Evolutionary conservation across 2,888 invertebrate species (phyloP), one percentile per base, ranked within the genome.

Genomic region (Allolobophora icterica): DNA sequence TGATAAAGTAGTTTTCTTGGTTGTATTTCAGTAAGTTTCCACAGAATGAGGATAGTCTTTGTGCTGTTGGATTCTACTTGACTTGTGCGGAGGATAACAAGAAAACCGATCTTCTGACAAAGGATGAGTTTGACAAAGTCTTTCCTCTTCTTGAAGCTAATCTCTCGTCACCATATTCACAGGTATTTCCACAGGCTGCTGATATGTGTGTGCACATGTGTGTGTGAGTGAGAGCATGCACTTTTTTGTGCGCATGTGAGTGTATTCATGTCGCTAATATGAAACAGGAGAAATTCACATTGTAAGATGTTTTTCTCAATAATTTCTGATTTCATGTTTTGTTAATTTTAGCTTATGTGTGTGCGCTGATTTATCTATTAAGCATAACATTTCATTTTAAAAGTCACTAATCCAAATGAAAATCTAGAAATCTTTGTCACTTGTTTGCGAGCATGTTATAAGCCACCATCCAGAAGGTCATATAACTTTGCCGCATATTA

Each of bases 121-220:
- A 91, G 94, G 93, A 93, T 15, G 91, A 90, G 2, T 93, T 94
- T n/a, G 45, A 92, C 40, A 91, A 96, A 92, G 94, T 97, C 1
- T 96, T 97, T 94, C 95, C 95, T 0, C 94, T 95, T 92, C 94
- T 97, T n/a, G 96, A 96, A 91, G 94, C 94, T 1, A 97, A 97
- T 94, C 96, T 97, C 4, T 96, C 96, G 40, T 97, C 97, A 0
- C 97, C 97, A 21, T 97, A 96, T 94, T 96, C 97, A 93, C 96
- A 97, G 95, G 97, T 97, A 95, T 91, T 92, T 92, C 33, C 35
- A 45, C 17, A 90, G 35, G 52, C 21, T 90, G 24, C 35, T 89
- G 24, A 40, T 21, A 21, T 83, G n/a, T 84, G 42, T 84, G 84
- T 33, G 30, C 19, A 1, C 13, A n/a, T 71, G 30, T 71, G n/a